Conservation (phyloP, 1,140 invertebrate species). For the Hylaeus anthracinus region DNA sequence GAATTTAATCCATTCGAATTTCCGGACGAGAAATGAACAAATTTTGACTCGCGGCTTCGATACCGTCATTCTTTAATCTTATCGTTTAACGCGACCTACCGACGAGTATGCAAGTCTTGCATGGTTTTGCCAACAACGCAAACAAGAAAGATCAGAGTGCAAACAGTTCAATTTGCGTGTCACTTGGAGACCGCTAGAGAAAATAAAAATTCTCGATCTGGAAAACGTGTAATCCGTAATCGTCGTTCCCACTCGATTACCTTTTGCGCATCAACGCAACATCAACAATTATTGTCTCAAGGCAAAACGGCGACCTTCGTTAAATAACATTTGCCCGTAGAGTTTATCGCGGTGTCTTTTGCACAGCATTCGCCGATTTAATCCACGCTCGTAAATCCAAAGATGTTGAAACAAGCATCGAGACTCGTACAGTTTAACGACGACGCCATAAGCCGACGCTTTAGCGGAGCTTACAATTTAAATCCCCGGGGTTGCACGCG, state of each 20-base stretch:
- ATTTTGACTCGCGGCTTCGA: no score
- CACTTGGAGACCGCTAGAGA: no score
- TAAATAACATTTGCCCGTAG: slow-evolving; percentile 2
- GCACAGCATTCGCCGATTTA: slow-evolving; percentile 3
- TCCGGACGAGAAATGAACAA: no score
- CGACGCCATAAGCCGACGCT: slow-evolving; percentile 15
- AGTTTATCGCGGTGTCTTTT: slow-evolving; percentile 9
- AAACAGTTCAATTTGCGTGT: no score
- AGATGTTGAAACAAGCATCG: slow-evolving; percentile 28
- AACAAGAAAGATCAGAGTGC: no score
- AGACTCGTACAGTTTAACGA: slow-evolving; percentile 32
- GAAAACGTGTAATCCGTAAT: not conserved
- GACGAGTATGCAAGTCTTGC: not conserved
- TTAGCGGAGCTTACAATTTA: slow-evolving; percentile 38
- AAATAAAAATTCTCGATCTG: not conserved
- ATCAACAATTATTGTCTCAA: slow-evolving; percentile 7
- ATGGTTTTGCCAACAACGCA: no score
- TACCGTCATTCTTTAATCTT: no score
- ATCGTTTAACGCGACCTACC: slow-evolving; percentile 7
- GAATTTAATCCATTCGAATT: not conserved
- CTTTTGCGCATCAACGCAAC: no score
- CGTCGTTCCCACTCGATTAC: not conserved
- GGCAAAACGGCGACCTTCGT: not conserved
- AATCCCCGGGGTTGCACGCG: not conserved
- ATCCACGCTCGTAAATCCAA: slow-evolving; percentile 33